A percentile compares a stretch with the other conserved stretches of the same genome.
Conservation (phyloP, 2,797 vertebrate species). For the Enteromius afrohamiltoni region DNA sequence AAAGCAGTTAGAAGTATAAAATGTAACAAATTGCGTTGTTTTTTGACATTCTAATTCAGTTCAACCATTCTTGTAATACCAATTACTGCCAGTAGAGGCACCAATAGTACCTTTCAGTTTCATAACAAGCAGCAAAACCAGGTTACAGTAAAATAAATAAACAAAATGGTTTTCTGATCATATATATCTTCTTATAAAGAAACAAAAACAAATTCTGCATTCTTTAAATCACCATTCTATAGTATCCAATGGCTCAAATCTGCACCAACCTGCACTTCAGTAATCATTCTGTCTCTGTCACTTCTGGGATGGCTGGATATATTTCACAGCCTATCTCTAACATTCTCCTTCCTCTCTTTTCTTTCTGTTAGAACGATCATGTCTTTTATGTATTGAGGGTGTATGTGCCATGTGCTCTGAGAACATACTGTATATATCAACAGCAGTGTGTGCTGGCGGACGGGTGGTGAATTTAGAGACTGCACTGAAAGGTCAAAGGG, state of each 20-base stretch:
- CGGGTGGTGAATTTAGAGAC: slow-evolving; percentile 79
- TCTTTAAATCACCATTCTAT: neutral
- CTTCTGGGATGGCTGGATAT: neutral
- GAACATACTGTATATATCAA: slow-evolving; percentile 52
- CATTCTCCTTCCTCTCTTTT: slow-evolving; percentile 7
- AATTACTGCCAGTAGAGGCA: neutral
- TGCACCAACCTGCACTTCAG: neutral
- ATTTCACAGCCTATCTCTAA: slow-evolving; percentile 46
- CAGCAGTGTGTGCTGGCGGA: slow-evolving; percentile 65
- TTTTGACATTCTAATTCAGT: neutral
- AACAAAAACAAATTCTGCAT: neutral
- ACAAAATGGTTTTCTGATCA: neutral
- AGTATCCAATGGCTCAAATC: neutral
- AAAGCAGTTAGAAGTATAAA: neutral
- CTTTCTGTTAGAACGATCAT: neutral
- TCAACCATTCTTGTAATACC: neutral
- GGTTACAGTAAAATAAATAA: neutral
- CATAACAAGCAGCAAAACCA: neutral
- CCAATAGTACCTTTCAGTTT: neutral
- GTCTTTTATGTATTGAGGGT: slow-evolving; percentile 47
- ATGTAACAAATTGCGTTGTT: neutral
- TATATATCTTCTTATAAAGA: neutral
- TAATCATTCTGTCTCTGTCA: neutral
- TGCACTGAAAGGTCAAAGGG: slow-evolving; percentile 73
- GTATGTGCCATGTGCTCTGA: slow-evolving; percentile 57